Base-by-base conservation (phyloP, 2,797 vertebrate species). In the Rhinogobio ventralis region DNA sequence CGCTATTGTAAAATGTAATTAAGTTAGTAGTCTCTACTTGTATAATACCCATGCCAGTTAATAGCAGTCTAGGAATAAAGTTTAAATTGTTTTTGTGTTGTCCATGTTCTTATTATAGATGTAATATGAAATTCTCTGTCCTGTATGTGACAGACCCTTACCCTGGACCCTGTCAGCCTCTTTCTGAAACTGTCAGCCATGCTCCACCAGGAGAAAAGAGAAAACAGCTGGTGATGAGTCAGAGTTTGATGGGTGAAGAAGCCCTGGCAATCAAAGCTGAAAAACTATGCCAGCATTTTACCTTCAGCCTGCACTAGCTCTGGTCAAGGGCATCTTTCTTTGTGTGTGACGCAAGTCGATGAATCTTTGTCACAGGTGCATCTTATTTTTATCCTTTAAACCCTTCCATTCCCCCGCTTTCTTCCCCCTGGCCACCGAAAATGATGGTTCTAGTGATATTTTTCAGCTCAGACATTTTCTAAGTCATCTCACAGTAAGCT, bases 211-310 rank as follows among this genome's bases (percentile, higher is more conserved):
- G 30, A 51, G 33, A 39, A 80, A 77, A 88, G 71, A 90, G 64
- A 78, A 76, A 90, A 90, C 90, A 93, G 83, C 90, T 92, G 91
- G 89, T 89, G 87, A 79, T 42, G 81, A 90, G 90, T 86, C 83
- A 23, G 72, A 84, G 88, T 90, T 83, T 60, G 85, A 90, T 87
- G 88, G 89, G 86, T 13, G 81, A 73, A 87, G 80, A 86, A 88
- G 82, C 81, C 72, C 79, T 83, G 55, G 69, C 80, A 81, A 86
- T 88, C 69, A 69, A 82, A 84, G 55, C 53, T 67, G 79, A 73
- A 76, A 83, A 82, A 71, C 76, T 33, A 75, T 75, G 79, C 68
- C 82, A 77, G 82, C 62, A 8, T 83, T 86, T 83, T 88, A 78
- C 73, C 83, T 86, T 89, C 80, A 86, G 73, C 86, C 5, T 51